Base-by-base conservation (phyloP, 2,113 vertebrate genomes). In the Jacana jacana region DNA sequence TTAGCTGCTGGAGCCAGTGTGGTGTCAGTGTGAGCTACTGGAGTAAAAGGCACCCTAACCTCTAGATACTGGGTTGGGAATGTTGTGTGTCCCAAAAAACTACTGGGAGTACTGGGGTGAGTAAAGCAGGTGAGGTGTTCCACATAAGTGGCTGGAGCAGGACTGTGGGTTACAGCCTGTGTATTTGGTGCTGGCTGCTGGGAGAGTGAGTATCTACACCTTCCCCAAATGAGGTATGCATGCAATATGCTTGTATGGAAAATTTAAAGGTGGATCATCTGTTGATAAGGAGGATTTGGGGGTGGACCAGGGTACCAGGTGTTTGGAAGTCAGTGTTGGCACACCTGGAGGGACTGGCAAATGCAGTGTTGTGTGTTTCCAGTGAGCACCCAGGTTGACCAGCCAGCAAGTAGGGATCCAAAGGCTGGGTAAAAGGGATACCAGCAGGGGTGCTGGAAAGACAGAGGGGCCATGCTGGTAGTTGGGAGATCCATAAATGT, bases 381-480 rank as follows among this genome's bases (percentile, higher is more conserved):
- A 70, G 28, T 15, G 24, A 72, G 16, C 30, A 80, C 16, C 10
- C 19, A 57, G 35, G 11, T 55, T 40, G n/a, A 78, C 11, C 11
- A 78, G 13, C 7, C 1, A 1, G 44, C 5, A 6, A 88, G 13
- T 17, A 3, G 14, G 13, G 11, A 73, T 18, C 6, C 3, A 3
- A 27, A 9, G n/a, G 22, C 6, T 31, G 11, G 16, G 7, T 55
- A 25, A 54, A 35, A 60, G 23, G 17, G 46, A 55, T 64, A 10
- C 25, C 8, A 12, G 7, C 18, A 77, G 9, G 9, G 13, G 7
- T 73, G 5, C 10, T 42, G 17, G 20, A 31, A 31, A 18, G n/a
- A 14, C 30, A 42, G 31, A 37, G 15, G 31, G 6, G 10, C 17
- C 8, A 3, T 42, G 11, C 7, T 3, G 2, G 11, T 33, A 42